Base-by-base conservation (phyloP, 1,140 invertebrate genomes). In the Drosophila guanche region DNA sequence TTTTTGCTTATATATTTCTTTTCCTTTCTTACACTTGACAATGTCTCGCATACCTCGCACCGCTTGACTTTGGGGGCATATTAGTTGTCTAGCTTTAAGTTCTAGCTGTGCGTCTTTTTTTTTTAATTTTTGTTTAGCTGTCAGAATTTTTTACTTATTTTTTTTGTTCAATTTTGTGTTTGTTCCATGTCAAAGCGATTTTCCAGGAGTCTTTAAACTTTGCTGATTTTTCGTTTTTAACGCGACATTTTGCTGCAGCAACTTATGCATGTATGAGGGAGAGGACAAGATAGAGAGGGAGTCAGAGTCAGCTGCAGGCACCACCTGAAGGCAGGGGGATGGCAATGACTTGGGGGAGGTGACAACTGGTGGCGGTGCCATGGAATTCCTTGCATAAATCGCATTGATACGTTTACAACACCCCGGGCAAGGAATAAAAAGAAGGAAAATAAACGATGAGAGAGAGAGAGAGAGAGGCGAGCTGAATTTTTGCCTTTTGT, bases 371-470 rank as follows among this genome's bases (percentile, higher is more conserved):
- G 45, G 29, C 3, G 10, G 46, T 7, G 43, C 56, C 60, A 57
- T 71, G 56, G 37, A 52, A 71, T 61, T 74, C 65, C 80, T 85
- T 85, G 80, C 80, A 85, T 85, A 85, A 85, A 85, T 85, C 76
- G 80, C 80, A 85, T 85, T 80, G 80, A 85, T 85, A 85, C 76
- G 74, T 73, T 69, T 65, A 60, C 46, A 43, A 5, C 23, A 33
- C 10, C 8, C 43, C 14, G 7, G 20, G 20, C 22, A 25, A 45
- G 16, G 16, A n/a, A 29, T 8, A 25, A 23, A 40, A 61, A 25
- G 1, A 8, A 5, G 2, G n/a, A 52, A 53, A 51, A 59, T 41
- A 2, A 6, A 0, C n/a, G 45, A 41, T 61, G 29, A 33, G 29
- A 33, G 7, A 10, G 8, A 33, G 8, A 33, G 29, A 33, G 16